Conservation (phyloP, 2,797 vertebrate genomes). For the Arnoldichthys spilopterus region DNA sequence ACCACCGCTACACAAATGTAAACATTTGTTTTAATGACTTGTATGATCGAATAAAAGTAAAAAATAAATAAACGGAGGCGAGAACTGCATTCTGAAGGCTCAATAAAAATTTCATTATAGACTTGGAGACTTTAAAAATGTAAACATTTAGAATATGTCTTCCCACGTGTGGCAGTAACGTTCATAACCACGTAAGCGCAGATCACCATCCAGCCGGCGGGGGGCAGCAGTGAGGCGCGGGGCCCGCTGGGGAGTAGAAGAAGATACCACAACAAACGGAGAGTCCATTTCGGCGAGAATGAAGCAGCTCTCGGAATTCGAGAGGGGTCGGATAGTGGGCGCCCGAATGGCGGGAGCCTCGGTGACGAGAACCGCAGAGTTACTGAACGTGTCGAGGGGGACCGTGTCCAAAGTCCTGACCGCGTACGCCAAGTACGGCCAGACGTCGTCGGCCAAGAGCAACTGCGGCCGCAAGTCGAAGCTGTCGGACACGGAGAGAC, state of each 20-base stretch:
- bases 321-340: constrained; percentile 1
- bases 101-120: no score
- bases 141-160: no score
- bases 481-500: constrained; percentile 1
- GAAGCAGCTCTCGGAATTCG: constrained; percentile 14
- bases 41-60: no score
- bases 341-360: background rate
- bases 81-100: no score
- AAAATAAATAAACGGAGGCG: no score
- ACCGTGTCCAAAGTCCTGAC: constrained; percentile 19
- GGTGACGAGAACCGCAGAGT: background rate
- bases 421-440: constrained; percentile 5
- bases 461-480: constrained; percentile 15
- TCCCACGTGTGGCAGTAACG: no score
- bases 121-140: no score
- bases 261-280: background rate
- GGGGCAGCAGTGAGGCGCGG: background rate
- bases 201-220: no score
- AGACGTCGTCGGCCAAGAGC: background rate
- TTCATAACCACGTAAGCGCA: no score
- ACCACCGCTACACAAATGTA: no score
- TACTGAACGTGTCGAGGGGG: constrained; percentile 2
- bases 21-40: no score
- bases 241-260: background rate
- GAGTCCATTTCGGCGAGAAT: background rate